phyloP scores from a whole-genome alignment of 1,140 invertebrate species.

The Archivesica marissinica region DNA sequence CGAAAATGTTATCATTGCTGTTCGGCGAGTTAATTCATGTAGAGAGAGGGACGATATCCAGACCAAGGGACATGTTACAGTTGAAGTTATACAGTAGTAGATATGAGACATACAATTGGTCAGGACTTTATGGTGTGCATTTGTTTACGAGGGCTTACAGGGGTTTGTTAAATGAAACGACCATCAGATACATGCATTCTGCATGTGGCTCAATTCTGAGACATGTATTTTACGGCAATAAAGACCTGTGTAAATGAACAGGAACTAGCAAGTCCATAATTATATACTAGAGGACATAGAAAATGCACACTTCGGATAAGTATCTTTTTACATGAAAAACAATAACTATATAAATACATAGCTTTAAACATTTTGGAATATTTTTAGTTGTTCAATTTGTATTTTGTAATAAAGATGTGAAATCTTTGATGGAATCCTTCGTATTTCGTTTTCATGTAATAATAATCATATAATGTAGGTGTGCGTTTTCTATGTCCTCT shows the following conservation, averaged over 20 bases:
- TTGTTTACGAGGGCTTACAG: slow-evolving; percentile 23
- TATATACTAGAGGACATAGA: too few species aligned
- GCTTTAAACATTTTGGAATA: too few species aligned
- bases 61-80: not conserved
- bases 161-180: not conserved
- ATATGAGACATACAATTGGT: slow-evolving; percentile 32
- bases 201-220: not conserved
- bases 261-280: too few species aligned
- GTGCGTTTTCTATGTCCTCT: too few species aligned
- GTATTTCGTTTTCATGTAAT: too few species aligned
- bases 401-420: too few species aligned
- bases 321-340: too few species aligned
- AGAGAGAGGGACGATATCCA: not conserved
- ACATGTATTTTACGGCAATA: slow-evolving; percentile 38
- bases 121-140: slow-evolving; percentile 23
- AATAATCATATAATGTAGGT: too few species aligned
- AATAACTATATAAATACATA: too few species aligned
- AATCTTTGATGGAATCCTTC: too few species aligned
- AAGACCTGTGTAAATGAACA: slow-evolving; percentile 16
- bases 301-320: too few species aligned
- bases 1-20: not conserved
- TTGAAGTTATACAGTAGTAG: not conserved
- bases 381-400: too few species aligned
- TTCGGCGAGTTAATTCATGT: not conserved
- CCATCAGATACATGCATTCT: slow-evolving; percentile 14